phyloP scores from a whole-genome alignment of 1,140 invertebrate species.

The Teleogryllus occipitalis region DNA sequence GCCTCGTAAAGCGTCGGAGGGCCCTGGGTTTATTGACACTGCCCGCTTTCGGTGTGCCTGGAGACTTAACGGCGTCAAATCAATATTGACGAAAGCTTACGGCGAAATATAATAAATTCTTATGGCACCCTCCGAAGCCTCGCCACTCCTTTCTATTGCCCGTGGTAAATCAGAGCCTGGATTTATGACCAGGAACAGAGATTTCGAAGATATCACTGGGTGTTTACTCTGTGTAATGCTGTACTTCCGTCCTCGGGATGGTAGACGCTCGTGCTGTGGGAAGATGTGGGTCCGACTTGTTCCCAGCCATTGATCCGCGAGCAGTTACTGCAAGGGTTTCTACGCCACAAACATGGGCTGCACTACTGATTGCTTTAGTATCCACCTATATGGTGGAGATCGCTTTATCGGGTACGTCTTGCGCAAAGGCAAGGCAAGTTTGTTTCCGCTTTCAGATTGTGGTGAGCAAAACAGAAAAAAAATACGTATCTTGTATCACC shows the following conservation, averaged over 20 bases:
- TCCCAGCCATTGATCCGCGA: too few relatives aligned
- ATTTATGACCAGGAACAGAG: neutral
- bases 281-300: too few relatives aligned
- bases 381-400: too few relatives aligned
- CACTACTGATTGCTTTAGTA: too few relatives aligned
- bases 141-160: neutral
- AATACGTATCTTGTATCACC: too few relatives aligned
- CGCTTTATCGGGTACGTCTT: too few relatives aligned
- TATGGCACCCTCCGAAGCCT: neutral
- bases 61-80: neutral
- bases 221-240: neutral
- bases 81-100: constrained; percentile 4
- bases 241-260: neutral
- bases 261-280: neutral
- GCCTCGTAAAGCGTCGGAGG: too few relatives aligned
- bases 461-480: too few relatives aligned
- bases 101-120: constrained; percentile 5
- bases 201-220: neutral
- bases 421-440: too few relatives aligned
- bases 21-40: neutral
- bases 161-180: neutral
- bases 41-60: neutral
- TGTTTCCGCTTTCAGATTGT: too few relatives aligned
- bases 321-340: too few relatives aligned
- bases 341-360: too few relatives aligned